Conservation (phyloP, 1,140 invertebrate species). For the Lasioglossum albipes region DNA sequence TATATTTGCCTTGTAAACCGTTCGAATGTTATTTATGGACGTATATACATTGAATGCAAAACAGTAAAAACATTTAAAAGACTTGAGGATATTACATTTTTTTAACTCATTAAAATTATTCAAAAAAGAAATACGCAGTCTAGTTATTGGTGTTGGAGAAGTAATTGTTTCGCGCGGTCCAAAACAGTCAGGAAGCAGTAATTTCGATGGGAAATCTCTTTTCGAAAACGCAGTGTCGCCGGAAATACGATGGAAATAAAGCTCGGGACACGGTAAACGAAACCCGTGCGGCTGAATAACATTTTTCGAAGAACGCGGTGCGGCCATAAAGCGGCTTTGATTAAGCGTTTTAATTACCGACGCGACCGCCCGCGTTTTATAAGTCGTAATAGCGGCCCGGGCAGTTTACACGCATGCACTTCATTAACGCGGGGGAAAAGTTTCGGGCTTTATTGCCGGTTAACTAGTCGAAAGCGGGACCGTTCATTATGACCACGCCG, state of each 20-base stretch:
- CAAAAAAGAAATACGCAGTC: too few species aligned
- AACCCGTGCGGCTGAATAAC: neutral
- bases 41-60: too few species aligned
- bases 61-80: too few species aligned
- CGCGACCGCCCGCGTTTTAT: conserved; percentile 19
- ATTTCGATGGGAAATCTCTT: too few species aligned
- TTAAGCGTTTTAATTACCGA: conserved; percentile 49
- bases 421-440: conserved; percentile 40
- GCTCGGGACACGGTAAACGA: neutral
- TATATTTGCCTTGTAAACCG: too few species aligned
- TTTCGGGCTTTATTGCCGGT: conserved; percentile 41
- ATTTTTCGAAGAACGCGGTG: conserved; percentile 18
- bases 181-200: too few species aligned
- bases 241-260: neutral
- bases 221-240: neutral
- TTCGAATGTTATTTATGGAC: too few species aligned
- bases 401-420: conserved; percentile 39
- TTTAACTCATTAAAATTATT: too few species aligned
- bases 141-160: too few species aligned
- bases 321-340: conserved; percentile 36
- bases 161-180: too few species aligned
- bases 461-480: conserved; percentile 31
- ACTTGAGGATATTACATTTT: too few species aligned
- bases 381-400: conserved; percentile 36
- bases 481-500: conserved; percentile 39